Conservation (phyloP, 2,888 invertebrate genomes). For the Mimumesa dahlbomi region DNA sequence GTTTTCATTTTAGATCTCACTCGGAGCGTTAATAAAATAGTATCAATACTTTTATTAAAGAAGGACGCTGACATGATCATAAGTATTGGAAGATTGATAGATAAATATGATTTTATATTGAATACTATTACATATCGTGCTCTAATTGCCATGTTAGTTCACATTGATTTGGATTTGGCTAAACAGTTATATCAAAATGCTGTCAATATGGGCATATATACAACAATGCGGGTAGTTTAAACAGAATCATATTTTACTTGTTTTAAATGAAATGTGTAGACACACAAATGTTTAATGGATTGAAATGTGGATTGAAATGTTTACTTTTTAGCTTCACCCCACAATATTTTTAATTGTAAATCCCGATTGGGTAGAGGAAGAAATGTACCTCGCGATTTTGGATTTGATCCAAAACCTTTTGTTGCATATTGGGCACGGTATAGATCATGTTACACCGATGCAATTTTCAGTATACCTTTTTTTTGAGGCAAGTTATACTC, state of each 20-base stretch:
- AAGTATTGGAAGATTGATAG: constrained; percentile 53
- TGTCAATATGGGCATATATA: constrained; percentile 64
- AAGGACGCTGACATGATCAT: constrained; percentile 44
- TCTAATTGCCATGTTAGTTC: constrained; percentile 57
- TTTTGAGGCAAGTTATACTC: constrained; percentile 56
- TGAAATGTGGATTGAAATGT: not conserved
- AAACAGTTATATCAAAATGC: constrained; percentile 67
- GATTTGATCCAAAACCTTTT: constrained; percentile 59
- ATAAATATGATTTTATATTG: constrained; percentile 58
- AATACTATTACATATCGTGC: constrained; percentile 55
- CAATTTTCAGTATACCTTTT: constrained; percentile 52
- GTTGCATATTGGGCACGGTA: constrained; percentile 60
- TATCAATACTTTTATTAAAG: constrained; percentile 41
- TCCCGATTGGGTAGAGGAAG: constrained; percentile 67
- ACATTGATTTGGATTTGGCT: constrained; percentile 58
- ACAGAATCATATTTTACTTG: not conserved
- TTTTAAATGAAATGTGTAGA: not conserved
- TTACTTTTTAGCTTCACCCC: constrained; percentile 30
- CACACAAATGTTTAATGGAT: no score
- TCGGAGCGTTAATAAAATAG: constrained; percentile 58
- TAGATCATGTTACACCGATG: constrained; percentile 43
- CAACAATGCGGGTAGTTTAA: constrained; percentile 63
- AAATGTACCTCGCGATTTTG: constrained; percentile 66
- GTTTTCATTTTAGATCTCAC: constrained; percentile 62
- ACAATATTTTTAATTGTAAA: constrained; percentile 60